phyloP scores from a whole-genome alignment of 2,797 vertebrate genomes.

The Spinus pinus region DNA sequence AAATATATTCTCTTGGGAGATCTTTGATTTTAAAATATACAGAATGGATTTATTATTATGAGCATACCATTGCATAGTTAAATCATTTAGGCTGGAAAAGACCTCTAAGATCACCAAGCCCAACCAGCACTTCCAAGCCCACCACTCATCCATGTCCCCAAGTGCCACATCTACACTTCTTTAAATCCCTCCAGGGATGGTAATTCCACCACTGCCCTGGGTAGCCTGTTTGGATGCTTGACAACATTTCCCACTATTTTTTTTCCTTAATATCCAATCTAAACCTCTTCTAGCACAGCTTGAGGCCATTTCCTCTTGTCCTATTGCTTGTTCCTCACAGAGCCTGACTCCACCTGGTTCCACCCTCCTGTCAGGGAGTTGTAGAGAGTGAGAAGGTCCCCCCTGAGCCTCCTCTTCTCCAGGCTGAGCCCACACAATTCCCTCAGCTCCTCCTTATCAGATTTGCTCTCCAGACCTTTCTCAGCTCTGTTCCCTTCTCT shows the following conservation, averaged over 20 bases:
- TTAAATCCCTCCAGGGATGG: neutral
- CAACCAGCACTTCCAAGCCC: neutral
- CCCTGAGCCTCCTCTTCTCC: neutral
- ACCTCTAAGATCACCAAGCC: neutral
- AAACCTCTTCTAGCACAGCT: neutral
- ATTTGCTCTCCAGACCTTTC: neutral
- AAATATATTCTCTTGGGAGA: neutral
- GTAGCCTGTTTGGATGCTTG: neutral
- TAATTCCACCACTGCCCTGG: neutral
- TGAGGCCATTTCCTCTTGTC: neutral
- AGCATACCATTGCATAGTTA: neutral
- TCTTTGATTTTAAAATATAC: neutral
- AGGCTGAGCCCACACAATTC: fast-evolving
- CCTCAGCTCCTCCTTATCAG: neutral
- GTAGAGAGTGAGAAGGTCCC: fast-evolving
- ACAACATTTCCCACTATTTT: neutral
- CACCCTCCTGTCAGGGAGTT: neutral
- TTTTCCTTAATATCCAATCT: neutral
- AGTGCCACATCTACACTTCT: neutral
- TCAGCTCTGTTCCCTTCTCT: neutral
- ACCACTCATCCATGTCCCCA: neutral
- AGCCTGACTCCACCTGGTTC: neutral
- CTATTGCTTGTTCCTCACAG: neutral
- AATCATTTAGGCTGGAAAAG: neutral
- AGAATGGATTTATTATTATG: neutral